phyloP scores from a whole-genome alignment of 2,113 vertebrate species.

The Ictalurus punctatus region DNA sequence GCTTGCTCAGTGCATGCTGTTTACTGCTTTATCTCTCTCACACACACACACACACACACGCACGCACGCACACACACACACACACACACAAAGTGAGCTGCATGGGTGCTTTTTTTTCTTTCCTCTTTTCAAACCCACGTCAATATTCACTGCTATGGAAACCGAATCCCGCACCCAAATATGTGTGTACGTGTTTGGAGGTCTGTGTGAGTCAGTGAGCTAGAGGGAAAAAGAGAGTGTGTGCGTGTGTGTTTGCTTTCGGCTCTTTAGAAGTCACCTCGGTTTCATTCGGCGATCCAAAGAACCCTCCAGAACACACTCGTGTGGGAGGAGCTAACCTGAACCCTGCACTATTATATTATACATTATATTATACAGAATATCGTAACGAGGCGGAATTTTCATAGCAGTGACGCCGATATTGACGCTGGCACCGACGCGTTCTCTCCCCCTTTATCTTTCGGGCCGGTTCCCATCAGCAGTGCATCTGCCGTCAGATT shows the following conservation, averaged over 20 bases:
- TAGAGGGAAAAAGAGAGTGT: constrained; percentile 48
- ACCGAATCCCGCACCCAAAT: constrained; percentile 65
- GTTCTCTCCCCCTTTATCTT: constrained; percentile 20
- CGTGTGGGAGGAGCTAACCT: background rate
- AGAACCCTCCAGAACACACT: constrained; percentile 57
- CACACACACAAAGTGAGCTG: constrained; percentile 31
- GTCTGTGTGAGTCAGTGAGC: constrained; percentile 58
- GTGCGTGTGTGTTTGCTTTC: constrained; percentile 14
- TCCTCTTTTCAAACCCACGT: constrained; percentile 44
- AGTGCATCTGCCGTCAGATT: constrained; percentile 56
- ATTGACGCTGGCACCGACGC: background rate
- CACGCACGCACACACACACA: too few relatives aligned
- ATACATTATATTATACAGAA: background rate
- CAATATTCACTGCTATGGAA: constrained; percentile 71
- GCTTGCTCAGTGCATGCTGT: constrained; percentile 55
- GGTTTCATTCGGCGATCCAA: background rate
- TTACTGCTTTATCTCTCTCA: constrained; percentile 46
- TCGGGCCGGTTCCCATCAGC: constrained; percentile 71
- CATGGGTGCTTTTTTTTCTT: constrained; percentile 59
- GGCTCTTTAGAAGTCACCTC: constrained; percentile 47
- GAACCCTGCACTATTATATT: too few relatives aligned
- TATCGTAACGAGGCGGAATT: background rate
- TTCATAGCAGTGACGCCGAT: constrained; percentile 14
- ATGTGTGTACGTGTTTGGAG: constrained; percentile 57
- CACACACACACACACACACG: constrained; percentile 32